A percentile compares a stretch with the other conserved stretches of the same genome.
These are phyloP conservation scores for Morone saxatilis DNA, from an alignment of 2,113 vertebrate species.

Conservation along the genomic window DNA sequence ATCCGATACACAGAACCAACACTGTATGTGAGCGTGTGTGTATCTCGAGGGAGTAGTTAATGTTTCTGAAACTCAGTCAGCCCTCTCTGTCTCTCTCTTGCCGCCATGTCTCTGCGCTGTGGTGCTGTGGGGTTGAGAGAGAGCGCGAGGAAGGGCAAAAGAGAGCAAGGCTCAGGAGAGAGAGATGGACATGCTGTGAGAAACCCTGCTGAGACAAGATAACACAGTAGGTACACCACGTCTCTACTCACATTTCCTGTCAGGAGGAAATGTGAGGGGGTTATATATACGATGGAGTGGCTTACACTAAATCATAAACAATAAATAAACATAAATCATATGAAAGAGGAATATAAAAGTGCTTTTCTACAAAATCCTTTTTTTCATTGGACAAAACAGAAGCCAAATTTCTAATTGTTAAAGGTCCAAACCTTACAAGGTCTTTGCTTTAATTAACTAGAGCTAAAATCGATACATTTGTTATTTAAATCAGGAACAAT, in stretches of 20 bases:
- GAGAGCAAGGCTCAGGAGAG: conserved; percentile 29
- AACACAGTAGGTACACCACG: conserved; percentile 50
- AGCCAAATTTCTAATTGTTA: neutral
- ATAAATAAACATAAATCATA: neutral
- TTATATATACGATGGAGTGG: neutral
- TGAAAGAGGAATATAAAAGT: neutral
- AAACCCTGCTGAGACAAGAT: conserved; percentile 58
- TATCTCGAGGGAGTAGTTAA: conserved; percentile 65
- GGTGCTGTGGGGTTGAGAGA: conserved; percentile 16
- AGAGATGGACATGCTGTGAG: conserved; percentile 47
- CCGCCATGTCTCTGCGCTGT: conserved; percentile 29
- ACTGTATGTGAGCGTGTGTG: conserved; percentile 27
- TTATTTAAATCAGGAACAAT: neutral
- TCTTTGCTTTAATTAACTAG: neutral
- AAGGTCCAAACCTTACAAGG: neutral
- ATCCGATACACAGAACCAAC: conserved; percentile 28
- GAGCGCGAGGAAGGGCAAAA: conserved; percentile 8
- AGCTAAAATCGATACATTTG: neutral
- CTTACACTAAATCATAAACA: neutral
- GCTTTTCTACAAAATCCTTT: neutral
- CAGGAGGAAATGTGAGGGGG: neutral
- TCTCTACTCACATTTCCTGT: conserved; percentile 48
- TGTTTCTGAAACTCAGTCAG: conserved; percentile 62
- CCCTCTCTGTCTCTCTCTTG: neutral
- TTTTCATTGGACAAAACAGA: neutral